phyloP scores from a whole-genome alignment of 2,888 invertebrate genomes.

The Dioctria linearis region DNA sequence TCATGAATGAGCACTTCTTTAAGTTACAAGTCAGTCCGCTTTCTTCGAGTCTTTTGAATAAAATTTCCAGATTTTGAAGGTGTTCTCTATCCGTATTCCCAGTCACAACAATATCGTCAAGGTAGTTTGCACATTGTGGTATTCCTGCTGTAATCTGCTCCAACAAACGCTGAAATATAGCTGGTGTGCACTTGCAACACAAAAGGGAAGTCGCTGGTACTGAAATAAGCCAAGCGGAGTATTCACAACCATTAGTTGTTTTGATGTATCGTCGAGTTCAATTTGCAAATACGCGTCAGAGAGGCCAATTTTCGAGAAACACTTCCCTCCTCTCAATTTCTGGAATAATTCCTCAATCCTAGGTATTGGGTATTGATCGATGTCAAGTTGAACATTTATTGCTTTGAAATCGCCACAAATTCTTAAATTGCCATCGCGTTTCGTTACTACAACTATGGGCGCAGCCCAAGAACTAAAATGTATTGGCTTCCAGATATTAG shows the following conservation, averaged over 20 bases:
- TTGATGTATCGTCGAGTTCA: constrained; percentile 53
- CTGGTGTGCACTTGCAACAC: too few species aligned
- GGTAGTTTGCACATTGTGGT: too few species aligned
- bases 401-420: constrained; percentile 59
- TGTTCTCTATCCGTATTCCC: too few species aligned
- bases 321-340: constrained; percentile 19
- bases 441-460: constrained; percentile 66
- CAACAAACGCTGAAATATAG: too few species aligned
- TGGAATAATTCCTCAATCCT: constrained; percentile 42
- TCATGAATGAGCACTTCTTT: too few species aligned
- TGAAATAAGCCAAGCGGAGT: too few species aligned
- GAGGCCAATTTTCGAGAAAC: constrained; percentile 41
- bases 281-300: constrained; percentile 55
- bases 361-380: constrained; percentile 46
- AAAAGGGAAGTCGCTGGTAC: too few species aligned
- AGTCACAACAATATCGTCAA: too few species aligned
- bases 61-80: too few species aligned
- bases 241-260: constrained; percentile 29
- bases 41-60: too few species aligned
- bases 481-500: constrained; percentile 55
- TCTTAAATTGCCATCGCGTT: constrained; percentile 63
- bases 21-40: too few species aligned
- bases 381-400: constrained; percentile 46
- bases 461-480: constrained; percentile 62
- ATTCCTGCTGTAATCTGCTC: too few species aligned